Conservation (phyloP, 2,888 invertebrate genomes). For the Protula sp. region DNA sequence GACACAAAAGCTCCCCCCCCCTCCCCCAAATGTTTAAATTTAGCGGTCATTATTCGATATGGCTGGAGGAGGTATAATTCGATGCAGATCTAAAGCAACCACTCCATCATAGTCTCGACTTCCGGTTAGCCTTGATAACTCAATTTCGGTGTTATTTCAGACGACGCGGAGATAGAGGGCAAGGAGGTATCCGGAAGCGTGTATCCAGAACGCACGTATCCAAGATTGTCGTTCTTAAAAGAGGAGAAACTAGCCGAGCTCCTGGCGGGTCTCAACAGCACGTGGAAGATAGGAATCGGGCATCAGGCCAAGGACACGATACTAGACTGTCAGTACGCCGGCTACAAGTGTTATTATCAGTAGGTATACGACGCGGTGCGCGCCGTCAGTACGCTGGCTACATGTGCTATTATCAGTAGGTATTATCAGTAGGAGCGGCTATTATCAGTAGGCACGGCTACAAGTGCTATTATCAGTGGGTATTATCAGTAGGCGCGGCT, state of each 20-base stretch:
- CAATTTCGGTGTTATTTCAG: neutral
- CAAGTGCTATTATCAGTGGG: neutral
- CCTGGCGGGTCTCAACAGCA: neutral
- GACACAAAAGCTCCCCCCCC: too few species aligned
- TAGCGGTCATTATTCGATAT: too few species aligned
- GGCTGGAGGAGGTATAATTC: too few species aligned
- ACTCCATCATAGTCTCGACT: too few species aligned
- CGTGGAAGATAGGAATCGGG: neutral
- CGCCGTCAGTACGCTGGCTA: conserved; percentile 7
- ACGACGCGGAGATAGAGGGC: neutral
- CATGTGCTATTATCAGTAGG: too few species aligned
- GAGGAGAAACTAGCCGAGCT: neutral
- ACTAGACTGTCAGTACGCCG: conserved; percentile 4
- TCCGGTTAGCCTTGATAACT: too few species aligned
- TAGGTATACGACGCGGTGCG: too few species aligned
- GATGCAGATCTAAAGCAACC: too few species aligned
- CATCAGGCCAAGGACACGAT: neutral
- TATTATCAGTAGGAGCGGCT: too few species aligned
- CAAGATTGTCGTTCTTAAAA: neutral
- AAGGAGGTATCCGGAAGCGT: neutral
- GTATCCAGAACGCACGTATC: neutral
- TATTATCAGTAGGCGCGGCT: too few species aligned
- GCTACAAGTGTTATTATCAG: neutral
- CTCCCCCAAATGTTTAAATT: too few species aligned
- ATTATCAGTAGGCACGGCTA: conserved; percentile 1